These are phyloP conservation scores for Paramormyrops hopkinsi DNA, from an alignment of 2,797 vertebrate species.

Conservation along the genomic window DNA sequence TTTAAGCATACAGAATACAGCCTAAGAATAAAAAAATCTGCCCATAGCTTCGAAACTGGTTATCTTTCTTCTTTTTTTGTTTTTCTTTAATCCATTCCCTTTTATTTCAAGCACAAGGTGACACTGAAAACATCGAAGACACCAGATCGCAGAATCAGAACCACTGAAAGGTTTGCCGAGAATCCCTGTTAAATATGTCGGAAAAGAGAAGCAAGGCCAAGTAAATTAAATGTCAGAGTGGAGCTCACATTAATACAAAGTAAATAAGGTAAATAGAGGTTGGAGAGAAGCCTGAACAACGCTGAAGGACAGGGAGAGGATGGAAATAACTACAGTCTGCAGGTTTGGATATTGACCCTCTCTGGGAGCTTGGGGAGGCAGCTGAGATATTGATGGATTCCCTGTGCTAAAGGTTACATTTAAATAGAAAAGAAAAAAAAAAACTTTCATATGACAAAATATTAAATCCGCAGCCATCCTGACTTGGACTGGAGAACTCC, in stretches of 20 bases:
- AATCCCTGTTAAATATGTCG: neutral
- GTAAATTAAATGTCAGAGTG: slow-evolving; percentile 37
- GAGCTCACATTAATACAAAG: slow-evolving; percentile 18
- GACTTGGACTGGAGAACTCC: neutral
- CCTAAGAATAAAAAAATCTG: neutral
- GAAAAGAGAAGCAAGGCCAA: neutral
- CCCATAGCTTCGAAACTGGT: neutral
- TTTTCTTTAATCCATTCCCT: neutral
- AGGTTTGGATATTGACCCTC: slow-evolving; percentile 33
- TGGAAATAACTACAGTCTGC: slow-evolving; percentile 25
- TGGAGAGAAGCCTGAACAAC: slow-evolving; percentile 4
- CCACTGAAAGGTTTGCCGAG: neutral
- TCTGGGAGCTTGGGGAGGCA: slow-evolving; percentile 11
- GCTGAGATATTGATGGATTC: slow-evolving; percentile 38
- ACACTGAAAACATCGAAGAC: neutral
- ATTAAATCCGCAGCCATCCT: neutral
- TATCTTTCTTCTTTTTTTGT: neutral
- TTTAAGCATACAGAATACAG: neutral
- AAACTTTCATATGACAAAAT: slow-evolving; percentile 12
- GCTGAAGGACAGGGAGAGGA: slow-evolving; percentile 26
- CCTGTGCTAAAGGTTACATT: slow-evolving; percentile 40
- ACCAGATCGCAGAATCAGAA: neutral
- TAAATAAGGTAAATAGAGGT: slow-evolving; percentile 32
- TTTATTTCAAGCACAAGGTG: neutral
- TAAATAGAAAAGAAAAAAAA: slow-evolving; percentile 34